These are phyloP conservation scores for Valencia hispanica DNA, from an alignment of 2,797 vertebrate genomes.

Conservation along the genomic window DNA sequence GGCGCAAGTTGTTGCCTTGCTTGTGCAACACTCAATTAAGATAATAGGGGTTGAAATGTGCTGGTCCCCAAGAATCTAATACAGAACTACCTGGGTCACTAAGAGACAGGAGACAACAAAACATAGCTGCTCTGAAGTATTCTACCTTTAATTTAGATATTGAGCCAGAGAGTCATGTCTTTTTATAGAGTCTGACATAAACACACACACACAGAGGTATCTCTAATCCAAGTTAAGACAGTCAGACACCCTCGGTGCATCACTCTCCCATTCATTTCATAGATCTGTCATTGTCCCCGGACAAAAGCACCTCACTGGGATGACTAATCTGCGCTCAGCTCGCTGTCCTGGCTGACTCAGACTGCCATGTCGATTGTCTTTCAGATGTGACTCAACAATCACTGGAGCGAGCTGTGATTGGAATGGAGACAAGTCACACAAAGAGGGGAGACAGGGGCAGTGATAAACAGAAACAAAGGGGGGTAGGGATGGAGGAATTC, in stretches of 20 bases:
- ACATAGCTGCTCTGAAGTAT: constrained; percentile 24
- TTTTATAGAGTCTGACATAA: constrained; percentile 59
- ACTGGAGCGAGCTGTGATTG: constrained; percentile 69
- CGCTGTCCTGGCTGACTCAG: constrained; percentile 79
- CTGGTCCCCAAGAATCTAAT: neutral
- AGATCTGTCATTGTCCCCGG: constrained; percentile 67
- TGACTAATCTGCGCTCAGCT: constrained; percentile 78
- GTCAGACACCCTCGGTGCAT: constrained; percentile 69
- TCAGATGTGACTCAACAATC: constrained; percentile 73
- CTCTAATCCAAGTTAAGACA: constrained; percentile 67
- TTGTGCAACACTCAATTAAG: constrained; percentile 13
- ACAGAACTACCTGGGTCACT: constrained; percentile 17
- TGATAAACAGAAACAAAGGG: constrained; percentile 31
- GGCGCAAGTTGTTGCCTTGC: constrained; percentile 61
- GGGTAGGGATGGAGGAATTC: neutral
- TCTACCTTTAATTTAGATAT: constrained; percentile 47
- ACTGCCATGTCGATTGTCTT: constrained; percentile 76
- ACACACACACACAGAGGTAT: constrained; percentile 52
- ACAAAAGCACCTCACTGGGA: constrained; percentile 69
- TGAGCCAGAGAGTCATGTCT: constrained; percentile 55
- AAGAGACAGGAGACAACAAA: constrained; percentile 30
- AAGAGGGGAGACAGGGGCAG: constrained; percentile 52
- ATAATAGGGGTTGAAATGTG: neutral
- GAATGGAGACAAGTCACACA: constrained; percentile 76
- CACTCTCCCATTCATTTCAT: constrained; percentile 64